Percentiles rank a stretch among this genome's conserved stretches.
These are phyloP conservation scores for Myripristis murdjan DNA, from an alignment of 2,797 vertebrate species.

Conservation along the genomic window DNA sequence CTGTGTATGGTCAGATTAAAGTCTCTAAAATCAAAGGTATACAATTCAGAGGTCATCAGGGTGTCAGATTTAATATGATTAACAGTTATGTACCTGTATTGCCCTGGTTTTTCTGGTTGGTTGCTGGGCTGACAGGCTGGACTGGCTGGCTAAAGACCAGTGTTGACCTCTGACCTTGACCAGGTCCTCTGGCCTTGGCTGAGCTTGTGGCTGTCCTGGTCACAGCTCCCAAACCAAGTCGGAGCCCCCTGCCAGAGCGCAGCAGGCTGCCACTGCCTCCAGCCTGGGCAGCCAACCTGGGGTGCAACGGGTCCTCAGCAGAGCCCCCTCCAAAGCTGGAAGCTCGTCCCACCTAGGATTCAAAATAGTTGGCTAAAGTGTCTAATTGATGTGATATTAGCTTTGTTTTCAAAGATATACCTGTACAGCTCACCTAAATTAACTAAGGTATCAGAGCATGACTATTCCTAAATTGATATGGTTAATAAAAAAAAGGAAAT, in stretches of 20 bases:
- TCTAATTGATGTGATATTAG: not conserved
- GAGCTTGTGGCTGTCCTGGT: conserved; percentile 59
- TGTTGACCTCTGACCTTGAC: conserved; percentile 87
- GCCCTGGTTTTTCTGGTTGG: conserved; percentile 83
- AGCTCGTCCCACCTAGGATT: conserved; percentile 70
- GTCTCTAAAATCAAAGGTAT: not conserved
- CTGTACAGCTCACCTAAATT: too few relatives aligned
- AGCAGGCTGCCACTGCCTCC: conserved; percentile 89
- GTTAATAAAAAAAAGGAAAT: too few relatives aligned
- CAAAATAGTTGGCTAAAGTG: conserved; percentile 4
- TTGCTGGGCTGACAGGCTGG: conserved; percentile 85
- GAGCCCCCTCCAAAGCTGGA: conserved; percentile 65
- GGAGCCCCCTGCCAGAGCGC: conserved; percentile 90
- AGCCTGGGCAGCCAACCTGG: conserved; percentile 82
- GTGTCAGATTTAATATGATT: not conserved
- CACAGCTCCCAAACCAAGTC: conserved; percentile 81
- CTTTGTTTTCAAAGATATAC: too few relatives aligned
- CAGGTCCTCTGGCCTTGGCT: conserved; percentile 88
- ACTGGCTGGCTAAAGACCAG: conserved; percentile 84
- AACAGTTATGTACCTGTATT: conserved; percentile 84
- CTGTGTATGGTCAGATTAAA: not conserved
- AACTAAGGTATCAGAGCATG: too few relatives aligned
- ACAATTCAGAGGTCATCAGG: not conserved
- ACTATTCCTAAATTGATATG: too few relatives aligned
- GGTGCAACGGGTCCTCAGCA: conserved; percentile 70